Evolutionary conservation across 2,113 vertebrate genomes (phyloP), one percentile per base, ranked within the genome.

Genomic region (Ameiurus melas): DNA sequence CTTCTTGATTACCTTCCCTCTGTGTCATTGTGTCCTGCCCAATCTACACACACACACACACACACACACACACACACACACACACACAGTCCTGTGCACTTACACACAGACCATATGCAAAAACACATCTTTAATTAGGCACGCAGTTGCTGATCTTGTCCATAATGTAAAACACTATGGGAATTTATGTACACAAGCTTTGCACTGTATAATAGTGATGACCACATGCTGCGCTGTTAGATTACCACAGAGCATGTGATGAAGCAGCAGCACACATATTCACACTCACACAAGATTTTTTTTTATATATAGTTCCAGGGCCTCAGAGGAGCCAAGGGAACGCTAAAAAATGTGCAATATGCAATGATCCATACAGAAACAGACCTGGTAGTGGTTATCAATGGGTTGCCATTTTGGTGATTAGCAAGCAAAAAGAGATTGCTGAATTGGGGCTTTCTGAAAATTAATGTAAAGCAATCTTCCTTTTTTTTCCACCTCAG

Each of bases 1-100:
- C 94, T 87, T 91, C 88, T 19, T 86, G 64, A 92, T 70, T 90
- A 92, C 80, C 12, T 57, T 8, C 51, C 71, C 79, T 90, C 87
- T 81, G 85, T 88, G 87, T 88, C 90, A 92, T 82, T 88, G 80
- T 71, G 82, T 78, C 36, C 80, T 91, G 86, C 70, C 60, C 85
- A 55, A 57, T 55, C 20, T 36, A 51, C 58, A 30, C 64, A 66
- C 5, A 83, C 62, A 75, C 47, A 58, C 75, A 81, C 70, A 73
- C 62, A 75, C 47, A 58, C 75, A 81, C 70, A 73, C 62, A 75
- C 47, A 58, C 75, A 51, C 58, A 30, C 64, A 66, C 5, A 83
- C 62, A 75, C 47, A 58, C 75, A 81, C 70, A 73, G 16, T 20
- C 9, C 14, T 39, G n/a, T 39, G 10, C 22, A 66, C 58, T 8